These are phyloP conservation scores for Julus scandinavius DNA, from an alignment of 2,888 invertebrate genomes.

Conservation along the genomic window DNA sequence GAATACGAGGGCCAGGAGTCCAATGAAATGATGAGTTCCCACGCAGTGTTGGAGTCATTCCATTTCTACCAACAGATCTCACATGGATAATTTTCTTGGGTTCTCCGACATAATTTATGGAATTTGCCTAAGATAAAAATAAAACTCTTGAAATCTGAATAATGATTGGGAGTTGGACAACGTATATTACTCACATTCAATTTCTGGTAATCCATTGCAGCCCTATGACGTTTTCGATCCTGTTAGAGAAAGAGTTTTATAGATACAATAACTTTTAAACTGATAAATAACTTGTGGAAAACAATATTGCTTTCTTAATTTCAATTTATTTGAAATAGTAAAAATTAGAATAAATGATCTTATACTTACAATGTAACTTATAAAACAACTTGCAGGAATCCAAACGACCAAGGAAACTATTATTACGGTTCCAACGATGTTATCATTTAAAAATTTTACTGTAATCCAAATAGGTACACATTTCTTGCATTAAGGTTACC, in stretches of 20 bases:
- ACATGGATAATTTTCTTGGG: no score
- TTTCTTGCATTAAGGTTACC: no score
- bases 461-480: conserved; percentile 52
- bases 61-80: no score
- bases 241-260: not conserved
- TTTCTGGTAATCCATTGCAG: not conserved
- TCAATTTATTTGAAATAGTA: no score
- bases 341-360: no score
- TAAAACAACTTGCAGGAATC: conserved; percentile 91
- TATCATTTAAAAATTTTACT: conserved; percentile 86
- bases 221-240: not conserved
- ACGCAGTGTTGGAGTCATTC: no score
- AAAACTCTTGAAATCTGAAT: no score
- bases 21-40: no score
- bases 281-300: not conserved
- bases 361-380: conserved; percentile 74
- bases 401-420: conserved; percentile 90
- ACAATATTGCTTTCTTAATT: not conserved
- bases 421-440: conserved; percentile 93
- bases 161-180: conserved; percentile 59
- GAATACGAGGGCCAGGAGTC: no score
- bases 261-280: not conserved
- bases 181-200: conserved; percentile 24
- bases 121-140: no score
- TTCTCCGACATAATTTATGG: no score